Base-by-base conservation (phyloP, 1,140 invertebrate species). In the Zaprionus lachaisei region DNA sequence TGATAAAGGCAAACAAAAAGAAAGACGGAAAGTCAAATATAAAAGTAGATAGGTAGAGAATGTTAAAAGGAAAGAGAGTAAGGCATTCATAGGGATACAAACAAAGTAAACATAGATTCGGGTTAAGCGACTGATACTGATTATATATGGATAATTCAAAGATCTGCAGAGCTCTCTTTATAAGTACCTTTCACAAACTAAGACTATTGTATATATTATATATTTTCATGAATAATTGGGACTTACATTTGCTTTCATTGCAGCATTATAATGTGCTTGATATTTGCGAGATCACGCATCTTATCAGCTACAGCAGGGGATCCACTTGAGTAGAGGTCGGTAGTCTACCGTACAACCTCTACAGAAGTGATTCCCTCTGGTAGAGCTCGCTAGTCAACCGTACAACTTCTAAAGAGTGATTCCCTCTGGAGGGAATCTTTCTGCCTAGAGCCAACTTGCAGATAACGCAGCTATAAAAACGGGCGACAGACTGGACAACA, bases 271-370 rank as follows among this genome's bases (percentile, higher is more conserved):
- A 6, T 54, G 41, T 51, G 6, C 12, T 11, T 31, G 5, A 38
- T 41, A 60, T 51, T 47, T 57, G 63, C 5, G 28, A 65, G 63
- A 69, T 41, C 56, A 69, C 12, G 26, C 58, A 41, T 20, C 73
- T 84, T 84, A 84, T 84, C 82, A 84, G n/a, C 26, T 15, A 22
- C 14, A 49, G 14, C 37, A 28, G 79, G 83, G 83, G 79, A 86
- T 86, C 58, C 67, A 81, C 83, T 55, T 57, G 64, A 49, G 77
- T 68, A 84, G 55, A 68, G 80, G 78, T 58, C n/a, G 9, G 11
- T 9, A 6, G 12, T 34, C 15, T 15, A 47, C 28, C 7, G 12
- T 44, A 54, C 6, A 44, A 9, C 7, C 12, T 44, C 44, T 31
- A 17, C 12, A 34, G 15, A 20, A 38, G 28, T 66, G 82, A 72